Conservation (phyloP, 2,113 vertebrate species). For the Rallus limicola region DNA sequence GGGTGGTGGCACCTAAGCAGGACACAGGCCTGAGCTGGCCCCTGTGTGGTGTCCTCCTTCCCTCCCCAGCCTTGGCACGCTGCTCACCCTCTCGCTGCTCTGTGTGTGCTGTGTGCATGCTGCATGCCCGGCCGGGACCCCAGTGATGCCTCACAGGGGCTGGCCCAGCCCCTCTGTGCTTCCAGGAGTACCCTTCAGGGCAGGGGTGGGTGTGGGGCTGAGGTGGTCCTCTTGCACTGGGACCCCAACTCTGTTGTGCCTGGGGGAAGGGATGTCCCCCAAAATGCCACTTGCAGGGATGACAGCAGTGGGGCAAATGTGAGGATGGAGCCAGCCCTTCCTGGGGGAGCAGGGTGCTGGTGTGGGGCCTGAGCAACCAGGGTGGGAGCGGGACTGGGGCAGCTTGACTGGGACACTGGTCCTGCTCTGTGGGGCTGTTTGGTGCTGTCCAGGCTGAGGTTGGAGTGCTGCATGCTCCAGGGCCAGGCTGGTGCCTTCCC, state of each 20-base stretch:
- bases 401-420: neutral
- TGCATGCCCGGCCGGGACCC: neutral
- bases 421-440: fast-evolving
- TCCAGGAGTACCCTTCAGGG: neutral
- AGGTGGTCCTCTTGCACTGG: neutral
- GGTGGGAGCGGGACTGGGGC: neutral
- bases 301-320: neutral
- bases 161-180: neutral
- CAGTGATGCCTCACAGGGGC: fast-evolving
- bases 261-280: neutral
- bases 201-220: neutral
- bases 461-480: neutral
- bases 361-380: neutral
- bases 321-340: neutral
- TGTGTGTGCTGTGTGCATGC: conserved; percentile 57
- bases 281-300: neutral
- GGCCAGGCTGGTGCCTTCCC: neutral
- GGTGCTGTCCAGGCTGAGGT: neutral
- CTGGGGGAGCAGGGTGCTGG: fast-evolving
- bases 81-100: neutral
- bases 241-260: neutral
- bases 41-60: neutral
- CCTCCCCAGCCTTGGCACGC: neutral
- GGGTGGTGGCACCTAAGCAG: fast-evolving
- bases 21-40: neutral